Base-by-base conservation (phyloP, 2,888 invertebrate species). In the Patella caerulea region DNA sequence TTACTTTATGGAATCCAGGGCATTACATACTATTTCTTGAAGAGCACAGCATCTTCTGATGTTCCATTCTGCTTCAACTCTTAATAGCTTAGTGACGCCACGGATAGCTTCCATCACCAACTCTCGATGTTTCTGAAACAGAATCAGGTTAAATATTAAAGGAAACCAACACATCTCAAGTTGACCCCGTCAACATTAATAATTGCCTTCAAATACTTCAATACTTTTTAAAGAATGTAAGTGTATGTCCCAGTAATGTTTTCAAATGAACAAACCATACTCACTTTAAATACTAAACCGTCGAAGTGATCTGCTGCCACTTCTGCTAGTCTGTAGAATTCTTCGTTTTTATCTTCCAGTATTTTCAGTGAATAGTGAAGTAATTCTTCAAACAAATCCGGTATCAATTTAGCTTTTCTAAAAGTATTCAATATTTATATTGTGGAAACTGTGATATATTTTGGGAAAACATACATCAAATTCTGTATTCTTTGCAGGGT, bases 41-140 rank as follows among this genome's bases (percentile, higher is more conserved):
- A 82, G 72, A 1, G 74, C 72, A 52, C 78, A 76, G 52, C 65
- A n/a, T 11, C 65, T 65, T 12, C 14, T 11, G 24, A 65, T 65
- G 14, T 65, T 19, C 19, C 19, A 65, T 24, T 65, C 65, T 3
- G 9, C 2, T 17, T 80, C 81, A 56, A 79, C 78, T 45, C 71
- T 74, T 19, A 83, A 17, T 1, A 79, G 69, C 2, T 54, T 65
- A 17, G 80, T 78, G 65, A 81, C 65, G 17, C 76, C 29, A n/a
- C 71, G 75, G 11, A 81, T 34, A 17, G 72, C n/a, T 12, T 79
- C 74, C 69, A 81, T 78, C 53, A 82, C 74, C 12, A 79, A 34
- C 15, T 77, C 76, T 74, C 81, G 79, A 72, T 80, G 74, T 77
- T 80, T 82, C 83, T 83, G 73, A 3, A 65, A 72, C 55, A 65